Percentiles rank a stretch among this genome's conserved stretches.
phyloP scores from a whole-genome alignment of 2,113 vertebrate species.

The Notarius lentiginosus region DNA sequence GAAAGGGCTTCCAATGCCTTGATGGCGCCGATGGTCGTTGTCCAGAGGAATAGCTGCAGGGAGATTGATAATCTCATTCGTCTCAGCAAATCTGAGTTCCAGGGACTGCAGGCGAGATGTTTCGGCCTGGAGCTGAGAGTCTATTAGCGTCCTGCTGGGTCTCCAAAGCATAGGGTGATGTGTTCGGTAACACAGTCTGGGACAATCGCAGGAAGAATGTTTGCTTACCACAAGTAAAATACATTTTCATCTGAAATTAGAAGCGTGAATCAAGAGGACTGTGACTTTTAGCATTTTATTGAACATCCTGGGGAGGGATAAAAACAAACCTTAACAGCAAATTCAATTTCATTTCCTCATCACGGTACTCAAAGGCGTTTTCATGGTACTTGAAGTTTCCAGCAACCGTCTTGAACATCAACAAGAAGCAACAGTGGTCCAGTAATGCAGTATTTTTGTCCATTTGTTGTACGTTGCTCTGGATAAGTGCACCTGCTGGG shows the following conservation, averaged over 20 bases:
- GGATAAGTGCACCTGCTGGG: no score
- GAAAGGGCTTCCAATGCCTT: conserved; percentile 27
- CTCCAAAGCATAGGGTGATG: background rate
- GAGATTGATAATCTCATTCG: conserved; percentile 1
- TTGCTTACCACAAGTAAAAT: background rate
- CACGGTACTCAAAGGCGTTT: background rate
- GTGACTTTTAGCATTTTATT: background rate
- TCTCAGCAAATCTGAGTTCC: conserved; percentile 7
- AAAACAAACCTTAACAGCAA: no score
- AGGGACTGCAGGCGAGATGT: background rate
- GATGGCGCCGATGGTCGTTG: conserved; percentile 7
- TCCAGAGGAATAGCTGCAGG: conserved; percentile 13
- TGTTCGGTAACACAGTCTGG: background rate
- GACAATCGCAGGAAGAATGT: conserved; percentile 14
- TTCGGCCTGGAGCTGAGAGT: background rate
- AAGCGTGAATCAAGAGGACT: background rate
- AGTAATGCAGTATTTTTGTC: no score
- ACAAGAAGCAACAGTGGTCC: background rate
- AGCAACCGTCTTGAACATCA: background rate
- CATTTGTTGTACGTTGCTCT: no score
- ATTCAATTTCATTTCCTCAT: background rate
- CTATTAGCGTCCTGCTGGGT: background rate
- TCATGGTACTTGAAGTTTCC: background rate
- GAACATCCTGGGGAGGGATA: no score
- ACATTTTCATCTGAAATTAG: background rate